Evolutionary conservation across 2,113 vertebrate species (phyloP), one percentile per base, ranked within the genome.

Genomic region (Empidonax alnorum): DNA sequence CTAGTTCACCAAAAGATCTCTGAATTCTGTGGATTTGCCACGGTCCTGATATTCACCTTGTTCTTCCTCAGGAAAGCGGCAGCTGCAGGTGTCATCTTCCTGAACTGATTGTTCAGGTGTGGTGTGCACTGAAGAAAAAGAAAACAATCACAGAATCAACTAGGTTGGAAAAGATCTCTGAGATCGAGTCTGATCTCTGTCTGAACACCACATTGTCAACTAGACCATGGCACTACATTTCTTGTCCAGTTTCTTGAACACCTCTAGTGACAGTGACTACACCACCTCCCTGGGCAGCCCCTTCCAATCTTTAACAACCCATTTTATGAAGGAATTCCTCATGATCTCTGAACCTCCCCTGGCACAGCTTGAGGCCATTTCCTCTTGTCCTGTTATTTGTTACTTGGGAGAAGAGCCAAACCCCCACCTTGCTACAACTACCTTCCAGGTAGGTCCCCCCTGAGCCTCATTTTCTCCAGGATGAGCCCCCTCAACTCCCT

Each of bases 41-140:
- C 1, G n/a, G 20, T 91, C 86, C 58, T 97, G 79, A 97, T 97
- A 10, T 68, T 95, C 98, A 90, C 98, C 98, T 97, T 99, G 98
- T 66, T 99, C 99, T 75, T 99, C 99, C 80, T 99, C 97, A 1
- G 99, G 99, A 68, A 98, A 99, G 9, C 95, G 98, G 87, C 98
- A 99, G 65, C 98, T 99, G 62, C 98, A 99, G 31, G 92, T 96
- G 27, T 99, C 99, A 10, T 98, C 97, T 47, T 98, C 98, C 27
- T 98, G 97, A 41, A 93, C 31, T 2, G 92, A 94, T 8, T 92
- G 97, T 3, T 95, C 84, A 12, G 91, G 85, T 17, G 67, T 93
- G 74, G 61, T 41, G 53, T 97, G 94, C 10, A 93, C 97, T 98
- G 35, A 47, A 84, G 7, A 56, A 85, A 53, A 49, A 66, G 6